Evolutionary conservation across 2,888 invertebrate genomes (phyloP).

Genomic region (Ennomos quercinarius): DNA sequence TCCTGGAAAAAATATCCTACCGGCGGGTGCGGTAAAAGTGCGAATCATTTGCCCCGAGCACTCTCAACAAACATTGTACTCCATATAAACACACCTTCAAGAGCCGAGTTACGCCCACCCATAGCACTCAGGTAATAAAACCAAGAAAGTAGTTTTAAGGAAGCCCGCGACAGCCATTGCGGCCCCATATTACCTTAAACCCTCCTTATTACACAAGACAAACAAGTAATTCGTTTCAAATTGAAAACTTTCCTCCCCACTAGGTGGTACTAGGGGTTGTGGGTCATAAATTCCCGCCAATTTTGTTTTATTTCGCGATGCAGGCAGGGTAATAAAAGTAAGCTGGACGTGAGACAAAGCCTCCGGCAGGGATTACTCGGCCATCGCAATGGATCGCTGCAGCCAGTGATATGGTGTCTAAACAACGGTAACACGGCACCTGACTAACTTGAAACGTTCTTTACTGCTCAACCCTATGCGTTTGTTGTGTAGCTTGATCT

Average conservation of each 20-base stretch:
- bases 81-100: slow-evolving; percentile 52
- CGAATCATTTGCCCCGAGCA: slow-evolving; percentile 29
- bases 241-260: slow-evolving; percentile 85
- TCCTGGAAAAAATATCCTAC: slow-evolving; percentile 16
- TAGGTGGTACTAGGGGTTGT: slow-evolving; percentile 74
- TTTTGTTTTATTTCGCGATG: slow-evolving; percentile 85
- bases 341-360: slow-evolving; percentile 85
- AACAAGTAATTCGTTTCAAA: slow-evolving; percentile 85
- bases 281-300: slow-evolving; percentile 84
- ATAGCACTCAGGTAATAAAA: slow-evolving; percentile 81
- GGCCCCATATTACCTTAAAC: slow-evolving; percentile 79
- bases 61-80: slow-evolving; percentile 47
- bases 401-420: slow-evolving; percentile 75
- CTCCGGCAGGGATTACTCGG: slow-evolving; percentile 79
- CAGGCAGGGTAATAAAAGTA: slow-evolving; percentile 85
- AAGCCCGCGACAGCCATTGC: slow-evolving; percentile 79
- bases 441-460: slow-evolving; percentile 59
- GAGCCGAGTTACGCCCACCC: slow-evolving; percentile 64
- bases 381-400: slow-evolving; percentile 82
- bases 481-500: slow-evolving; percentile 2
- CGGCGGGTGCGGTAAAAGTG: slow-evolving; percentile 27
- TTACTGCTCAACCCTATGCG: slow-evolving; percentile 38
- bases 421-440: slow-evolving; percentile 72
- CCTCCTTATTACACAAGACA: slow-evolving; percentile 82
- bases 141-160: slow-evolving; percentile 83